Conservation (phyloP, 2,113 vertebrate genomes). For the Gulo gulo region DNA sequence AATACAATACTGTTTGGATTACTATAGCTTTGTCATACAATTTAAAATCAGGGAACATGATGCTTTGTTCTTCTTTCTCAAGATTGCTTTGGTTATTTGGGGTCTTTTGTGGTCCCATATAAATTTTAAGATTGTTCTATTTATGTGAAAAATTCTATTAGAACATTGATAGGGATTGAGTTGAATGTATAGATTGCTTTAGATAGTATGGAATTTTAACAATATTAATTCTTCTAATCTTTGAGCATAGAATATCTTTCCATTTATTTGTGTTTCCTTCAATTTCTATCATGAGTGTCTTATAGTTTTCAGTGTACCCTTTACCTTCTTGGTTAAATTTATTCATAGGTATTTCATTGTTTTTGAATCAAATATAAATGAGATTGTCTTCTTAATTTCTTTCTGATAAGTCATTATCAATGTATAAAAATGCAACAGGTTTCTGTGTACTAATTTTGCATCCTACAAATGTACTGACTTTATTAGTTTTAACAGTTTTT, state of each 20-base stretch:
- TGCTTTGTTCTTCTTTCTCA: background rate
- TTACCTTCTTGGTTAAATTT: background rate
- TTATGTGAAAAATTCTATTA: background rate
- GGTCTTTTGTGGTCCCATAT: background rate
- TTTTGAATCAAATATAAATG: background rate
- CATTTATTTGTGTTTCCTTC: background rate
- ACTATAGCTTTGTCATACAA: background rate
- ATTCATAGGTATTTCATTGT: background rate
- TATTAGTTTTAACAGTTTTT: background rate
- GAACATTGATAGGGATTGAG: background rate
- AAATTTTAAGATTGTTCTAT: background rate
- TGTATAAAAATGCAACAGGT: background rate
- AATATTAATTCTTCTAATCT: background rate
- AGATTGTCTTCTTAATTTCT: background rate
- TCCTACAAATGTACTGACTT: background rate
- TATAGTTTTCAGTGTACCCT: background rate
- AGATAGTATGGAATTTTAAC: background rate
- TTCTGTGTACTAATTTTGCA: background rate
- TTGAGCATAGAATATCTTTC: background rate
- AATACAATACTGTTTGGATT: background rate
- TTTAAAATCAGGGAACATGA: background rate
- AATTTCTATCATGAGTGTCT: background rate
- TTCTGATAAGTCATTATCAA: background rate
- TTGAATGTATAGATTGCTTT: background rate
- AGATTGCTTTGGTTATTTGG: background rate